A percentile compares a stretch with the other conserved stretches of the same genome.
Evolutionary conservation across 2,113 vertebrate genomes (phyloP).

Genomic region (Thamnaconus septentrionalis): DNA sequence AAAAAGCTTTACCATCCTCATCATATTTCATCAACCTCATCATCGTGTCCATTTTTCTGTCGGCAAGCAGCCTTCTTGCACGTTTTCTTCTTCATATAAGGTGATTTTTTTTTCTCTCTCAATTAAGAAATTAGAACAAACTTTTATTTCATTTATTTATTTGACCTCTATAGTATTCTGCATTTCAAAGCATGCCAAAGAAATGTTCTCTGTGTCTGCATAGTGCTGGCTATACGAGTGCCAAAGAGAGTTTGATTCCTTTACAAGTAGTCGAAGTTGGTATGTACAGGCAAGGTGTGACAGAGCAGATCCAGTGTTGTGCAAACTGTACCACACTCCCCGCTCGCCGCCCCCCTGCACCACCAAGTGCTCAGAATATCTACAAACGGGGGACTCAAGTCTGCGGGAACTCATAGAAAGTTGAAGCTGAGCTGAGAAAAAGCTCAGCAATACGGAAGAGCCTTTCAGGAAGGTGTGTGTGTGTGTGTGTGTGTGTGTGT

Average conservation of each 20-base stretch:
- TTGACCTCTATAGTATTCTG: conserved; percentile 77
- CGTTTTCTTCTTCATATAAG: conserved; percentile 23
- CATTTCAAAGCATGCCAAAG: conserved; percentile 84
- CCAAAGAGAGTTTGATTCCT: conserved; percentile 65
- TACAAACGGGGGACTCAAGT: conserved; percentile 57
- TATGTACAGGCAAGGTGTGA: conserved; percentile 72
- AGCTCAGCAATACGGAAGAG: conserved; percentile 53
- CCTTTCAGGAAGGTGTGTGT: conserved; percentile 11
- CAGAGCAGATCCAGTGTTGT: conserved; percentile 64
- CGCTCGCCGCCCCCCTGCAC: not conserved
- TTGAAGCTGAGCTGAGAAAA: conserved; percentile 51
- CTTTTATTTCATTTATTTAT: conserved; percentile 57
- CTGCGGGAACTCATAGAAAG: conserved; percentile 51
- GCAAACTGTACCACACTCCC: conserved; percentile 51
- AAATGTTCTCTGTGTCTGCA: conserved; percentile 75
- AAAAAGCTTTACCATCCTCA: conserved; percentile 50
- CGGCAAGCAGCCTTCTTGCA: conserved; percentile 36
- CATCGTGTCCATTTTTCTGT: conserved; percentile 11
- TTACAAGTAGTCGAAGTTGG: conserved; percentile 65
- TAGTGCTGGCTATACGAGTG: conserved; percentile 81
- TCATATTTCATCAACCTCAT: conserved; percentile 12
- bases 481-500: conserved; percentile 3
- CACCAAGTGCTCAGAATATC: conserved; percentile 60
- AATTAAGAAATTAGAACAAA: conserved; percentile 70
- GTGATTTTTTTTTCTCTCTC: conserved; percentile 36